Evolutionary conservation across 2,113 vertebrate genomes (phyloP).

Genomic region (Camelus dromedarius): DNA sequence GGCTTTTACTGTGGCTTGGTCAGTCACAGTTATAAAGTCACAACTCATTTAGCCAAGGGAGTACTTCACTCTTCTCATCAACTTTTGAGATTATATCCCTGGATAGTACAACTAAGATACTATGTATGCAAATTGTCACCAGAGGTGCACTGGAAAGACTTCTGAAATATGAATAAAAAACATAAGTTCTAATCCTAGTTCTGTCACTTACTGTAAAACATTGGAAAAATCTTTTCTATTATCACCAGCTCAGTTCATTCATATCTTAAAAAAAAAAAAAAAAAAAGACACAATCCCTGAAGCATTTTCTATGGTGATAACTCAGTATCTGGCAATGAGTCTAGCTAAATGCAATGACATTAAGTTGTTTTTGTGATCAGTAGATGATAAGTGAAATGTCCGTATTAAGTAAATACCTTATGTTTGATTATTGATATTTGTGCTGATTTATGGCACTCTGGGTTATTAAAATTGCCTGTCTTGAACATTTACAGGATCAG

Average conservation of each 20-base stretch:
- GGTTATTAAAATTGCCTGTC: slow-evolving; percentile 9
- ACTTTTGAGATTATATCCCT: not conserved
- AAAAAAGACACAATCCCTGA: not conserved
- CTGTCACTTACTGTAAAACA: not conserved
- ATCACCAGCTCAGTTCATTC: not conserved
- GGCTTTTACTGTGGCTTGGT: not conserved
- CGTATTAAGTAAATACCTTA: not conserved
- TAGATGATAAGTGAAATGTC: not conserved
- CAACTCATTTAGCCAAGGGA: not conserved
- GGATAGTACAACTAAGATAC: not conserved
- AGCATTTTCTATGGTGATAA: not conserved
- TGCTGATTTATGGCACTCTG: not conserved
- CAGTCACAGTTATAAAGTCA: not conserved
- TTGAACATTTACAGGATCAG: not conserved
- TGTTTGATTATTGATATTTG: not conserved
- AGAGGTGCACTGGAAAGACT: not conserved
- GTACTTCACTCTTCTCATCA: not conserved
- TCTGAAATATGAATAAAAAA: not conserved
- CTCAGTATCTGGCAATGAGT: not conserved
- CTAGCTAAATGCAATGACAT: not conserved
- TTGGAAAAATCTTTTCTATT: not conserved
- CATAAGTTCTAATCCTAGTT: not conserved
- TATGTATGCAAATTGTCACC: not conserved
- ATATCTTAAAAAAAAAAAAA: not conserved
- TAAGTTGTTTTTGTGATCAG: not conserved